Evolutionary conservation across 2,888 invertebrate genomes (phyloP).

Genomic region (Netelia inedita): DNA sequence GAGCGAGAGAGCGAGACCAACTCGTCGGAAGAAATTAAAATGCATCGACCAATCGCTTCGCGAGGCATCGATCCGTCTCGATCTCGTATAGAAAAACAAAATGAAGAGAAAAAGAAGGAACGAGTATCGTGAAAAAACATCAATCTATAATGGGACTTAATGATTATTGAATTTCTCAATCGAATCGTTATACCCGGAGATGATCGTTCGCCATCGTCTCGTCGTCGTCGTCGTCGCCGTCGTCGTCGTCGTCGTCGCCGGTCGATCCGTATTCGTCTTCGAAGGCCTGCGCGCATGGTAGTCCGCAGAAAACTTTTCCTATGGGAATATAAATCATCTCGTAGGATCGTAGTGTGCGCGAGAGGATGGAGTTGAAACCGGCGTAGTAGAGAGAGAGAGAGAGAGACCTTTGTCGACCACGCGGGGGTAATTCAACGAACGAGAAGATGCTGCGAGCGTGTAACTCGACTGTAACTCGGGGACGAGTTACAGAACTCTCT

Average conservation of each 20-base stretch:
- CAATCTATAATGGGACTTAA: constrained; percentile 64
- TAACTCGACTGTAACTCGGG: constrained; percentile 3
- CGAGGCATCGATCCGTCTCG: background rate
- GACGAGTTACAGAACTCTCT: constrained; percentile 25
- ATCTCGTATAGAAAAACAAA: background rate
- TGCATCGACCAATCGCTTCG: constrained; percentile 14
- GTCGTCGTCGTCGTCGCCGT: background rate
- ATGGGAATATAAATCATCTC: constrained; percentile 65
- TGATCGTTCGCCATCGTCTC: constrained; percentile 36
- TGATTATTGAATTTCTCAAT: constrained; percentile 72
- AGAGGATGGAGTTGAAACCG: background rate
- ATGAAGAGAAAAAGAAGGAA: constrained; percentile 31
- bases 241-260: background rate
- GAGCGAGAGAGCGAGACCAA: background rate
- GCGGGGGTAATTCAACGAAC: background rate
- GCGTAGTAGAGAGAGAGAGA: background rate
- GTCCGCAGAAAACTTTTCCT: background rate
- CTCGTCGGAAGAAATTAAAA: background rate
- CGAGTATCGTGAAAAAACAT: background rate
- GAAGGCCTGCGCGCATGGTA: too few relatives aligned
- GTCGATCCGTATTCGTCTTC: too few relatives aligned
- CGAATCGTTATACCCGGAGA: constrained; percentile 62
- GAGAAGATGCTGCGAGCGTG: background rate
- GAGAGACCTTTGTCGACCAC: background rate
- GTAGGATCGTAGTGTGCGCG: background rate